These are phyloP conservation scores for Pseudopleuronectes americanus DNA, from an alignment of 2,797 vertebrate genomes.

Conservation along the genomic window DNA sequence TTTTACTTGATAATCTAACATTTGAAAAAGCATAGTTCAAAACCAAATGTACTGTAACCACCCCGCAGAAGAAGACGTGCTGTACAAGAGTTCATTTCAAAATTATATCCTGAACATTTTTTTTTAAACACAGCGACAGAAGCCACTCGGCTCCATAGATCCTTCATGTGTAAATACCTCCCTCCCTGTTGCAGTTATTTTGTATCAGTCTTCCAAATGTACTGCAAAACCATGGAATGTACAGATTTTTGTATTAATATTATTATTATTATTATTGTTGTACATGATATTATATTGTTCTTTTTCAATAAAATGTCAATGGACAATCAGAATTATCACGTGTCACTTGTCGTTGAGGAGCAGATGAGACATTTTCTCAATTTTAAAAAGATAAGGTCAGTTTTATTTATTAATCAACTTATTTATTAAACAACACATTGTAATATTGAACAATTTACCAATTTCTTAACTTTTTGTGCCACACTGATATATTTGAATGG, in stretches of 20 bases:
- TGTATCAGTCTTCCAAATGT: conserved; percentile 98
- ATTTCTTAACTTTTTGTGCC: too few species aligned
- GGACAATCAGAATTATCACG: conserved; percentile 61
- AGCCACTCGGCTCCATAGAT: conserved; percentile 73
- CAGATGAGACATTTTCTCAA: not conserved
- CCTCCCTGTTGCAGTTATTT: conserved; percentile 85
- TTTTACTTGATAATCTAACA: conserved; percentile 65
- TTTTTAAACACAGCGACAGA: conserved; percentile 53
- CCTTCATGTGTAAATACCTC: conserved; percentile 79
- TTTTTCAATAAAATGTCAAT: conserved; percentile 95
- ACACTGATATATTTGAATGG: too few species aligned
- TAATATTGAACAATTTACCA: too few species aligned
- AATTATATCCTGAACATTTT: conserved; percentile 65
- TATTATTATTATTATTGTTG: conserved; percentile 89
- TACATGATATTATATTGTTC: conserved; percentile 97
- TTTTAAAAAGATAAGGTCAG: not conserved
- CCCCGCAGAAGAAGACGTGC: conserved; percentile 72
- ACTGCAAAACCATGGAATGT: conserved; percentile 98
- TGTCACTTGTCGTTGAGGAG: not conserved
- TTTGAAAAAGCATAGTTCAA: conserved; percentile 73
- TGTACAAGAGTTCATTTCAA: conserved; percentile 76
- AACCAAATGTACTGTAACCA: conserved; percentile 85
- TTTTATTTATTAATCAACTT: not conserved
- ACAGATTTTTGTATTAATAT: conserved; percentile 95
- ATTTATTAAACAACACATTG: too few species aligned